Evolutionary conservation across 1,140 invertebrate species (phyloP), one percentile per base, ranked within the genome.

Genomic region (Orchesella cincta): DNA sequence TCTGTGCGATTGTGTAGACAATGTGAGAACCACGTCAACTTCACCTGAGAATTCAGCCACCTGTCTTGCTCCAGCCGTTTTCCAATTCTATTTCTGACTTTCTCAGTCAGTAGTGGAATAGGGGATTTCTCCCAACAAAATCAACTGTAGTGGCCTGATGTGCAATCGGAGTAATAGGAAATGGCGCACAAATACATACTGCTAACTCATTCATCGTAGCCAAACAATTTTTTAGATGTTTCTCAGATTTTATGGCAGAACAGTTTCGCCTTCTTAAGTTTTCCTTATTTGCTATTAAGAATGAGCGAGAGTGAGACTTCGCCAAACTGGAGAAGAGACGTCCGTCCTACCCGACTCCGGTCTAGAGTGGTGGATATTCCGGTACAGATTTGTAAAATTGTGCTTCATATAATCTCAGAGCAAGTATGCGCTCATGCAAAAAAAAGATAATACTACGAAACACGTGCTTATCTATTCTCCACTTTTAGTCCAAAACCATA

Each of bases 41-140:
- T 67, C 62, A 67, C 62, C 62, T 67, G 62, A 67, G 62, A 67
- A 67, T 29, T 23, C 8, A 67, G 62, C 62, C 62, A 67, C 62
- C 62, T 67, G 62, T 67, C 62, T 67, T 67, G 29, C 31, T 29
- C 33, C 28, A 16, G 3, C 33, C 62, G 3, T 67, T 67, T 29
- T 67, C 28, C 31, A 67, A 29, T 33, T 67, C 31, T n/a, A 12
- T 8, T 29, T 29, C 62, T 67, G 62, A 67, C 62, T 67, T 67
- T 67, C 62, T 33, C 33, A 8, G 8, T 67, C 62, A 12, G 39
- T n/a, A n/a, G n/a, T n/a, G n/a, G n/a, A n/a, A n/a, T n/a, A n/a
- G n/a, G n/a, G n/a, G n/a, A n/a, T n/a, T 26, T 23, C 54, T 16
- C 18, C 18, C 39, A 46, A 46, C 5, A 46, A 46, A 46, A 46